A percentile compares a stretch with the other conserved stretches of the same genome.
Conservation (phyloP, 2,888 invertebrate genomes). For the Bursaphelenchus okinawaensis region DNA sequence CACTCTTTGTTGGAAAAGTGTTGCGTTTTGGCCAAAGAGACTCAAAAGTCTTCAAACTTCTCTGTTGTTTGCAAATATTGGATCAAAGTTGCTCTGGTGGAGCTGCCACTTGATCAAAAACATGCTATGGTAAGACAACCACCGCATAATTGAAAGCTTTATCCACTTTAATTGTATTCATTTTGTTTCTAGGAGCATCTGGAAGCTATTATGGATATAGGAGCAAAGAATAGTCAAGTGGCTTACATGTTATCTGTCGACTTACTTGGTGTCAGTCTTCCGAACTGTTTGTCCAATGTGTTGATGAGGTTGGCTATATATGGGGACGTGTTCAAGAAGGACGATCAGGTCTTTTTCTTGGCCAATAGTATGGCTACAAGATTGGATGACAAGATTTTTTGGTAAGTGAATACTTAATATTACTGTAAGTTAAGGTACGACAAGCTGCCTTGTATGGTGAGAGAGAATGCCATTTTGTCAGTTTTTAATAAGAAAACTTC, state of each 20-base stretch:
- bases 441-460: not conserved
- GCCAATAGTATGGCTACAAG: not conserved
- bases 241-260: not conserved
- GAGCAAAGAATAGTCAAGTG: not conserved
- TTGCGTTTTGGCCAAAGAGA: not conserved
- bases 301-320: not conserved
- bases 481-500: not conserved
- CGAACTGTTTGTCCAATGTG: not conserved
- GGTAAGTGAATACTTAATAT: not conserved
- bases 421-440: not conserved
- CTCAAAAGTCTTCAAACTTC: not conserved
- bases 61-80: not conserved
- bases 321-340: not conserved
- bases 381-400: not conserved
- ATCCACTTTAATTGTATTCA: not conserved
- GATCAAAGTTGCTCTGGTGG: not conserved
- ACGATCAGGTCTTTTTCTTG: not conserved
- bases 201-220: not conserved
- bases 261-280: not conserved
- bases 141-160: too few species aligned
- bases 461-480: not conserved
- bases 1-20: not conserved
- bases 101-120: not conserved
- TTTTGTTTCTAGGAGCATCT: not conserved
- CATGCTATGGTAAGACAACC: not conserved